Base-by-base conservation (phyloP, 2,113 vertebrate species). In the Lasiurus cinereus region DNA sequence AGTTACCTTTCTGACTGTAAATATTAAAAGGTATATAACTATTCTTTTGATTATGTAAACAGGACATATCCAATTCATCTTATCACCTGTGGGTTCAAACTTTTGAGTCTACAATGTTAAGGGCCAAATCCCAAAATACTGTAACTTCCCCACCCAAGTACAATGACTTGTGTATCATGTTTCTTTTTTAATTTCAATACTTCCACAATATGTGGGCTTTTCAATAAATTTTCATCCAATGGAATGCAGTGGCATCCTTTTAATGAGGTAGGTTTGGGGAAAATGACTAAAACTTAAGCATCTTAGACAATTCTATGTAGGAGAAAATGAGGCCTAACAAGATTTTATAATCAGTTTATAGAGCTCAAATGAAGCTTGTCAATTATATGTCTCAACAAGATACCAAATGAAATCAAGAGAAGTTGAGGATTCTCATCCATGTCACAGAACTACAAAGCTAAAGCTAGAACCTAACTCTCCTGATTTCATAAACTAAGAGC, bases 281-380 rank as follows among this genome's bases (percentile, higher is more conserved):
- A 95, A 95, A 90, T 69, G 29, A 93, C 73, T 78, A 94, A 92
- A 54, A 64, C 24, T 50, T 90, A 14, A 88, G 7, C 76, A 70
- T 27, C 31, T 96, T 59, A 96, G 21, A 56, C 8, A 94, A 80
- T 39, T 87, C 66, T 67, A 92, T 27, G 21, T 39, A 93, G 24
- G 14, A 93, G 13, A 92, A 84, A 83, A 56, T n/a, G 6, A 48
- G 50, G 86, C 54, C 76, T 22, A 64, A 48, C 9, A 79, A 66
- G n/a, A 83, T 29, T 90, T 95, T 94, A 96, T 64, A 83, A 88
- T 62, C 16, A 33, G 19, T 36, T 93, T 69, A 80, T 2, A 88
- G 13, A 67, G 22, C 54, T 88, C 64, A 82, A 94, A 96, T 36
- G 12, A 95, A 74, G 92, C 46, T 88, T 56, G 46, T 74, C 82